phyloP scores from a whole-genome alignment of 2,113 vertebrate genomes.

The Acrocephalus arundinaceus region DNA sequence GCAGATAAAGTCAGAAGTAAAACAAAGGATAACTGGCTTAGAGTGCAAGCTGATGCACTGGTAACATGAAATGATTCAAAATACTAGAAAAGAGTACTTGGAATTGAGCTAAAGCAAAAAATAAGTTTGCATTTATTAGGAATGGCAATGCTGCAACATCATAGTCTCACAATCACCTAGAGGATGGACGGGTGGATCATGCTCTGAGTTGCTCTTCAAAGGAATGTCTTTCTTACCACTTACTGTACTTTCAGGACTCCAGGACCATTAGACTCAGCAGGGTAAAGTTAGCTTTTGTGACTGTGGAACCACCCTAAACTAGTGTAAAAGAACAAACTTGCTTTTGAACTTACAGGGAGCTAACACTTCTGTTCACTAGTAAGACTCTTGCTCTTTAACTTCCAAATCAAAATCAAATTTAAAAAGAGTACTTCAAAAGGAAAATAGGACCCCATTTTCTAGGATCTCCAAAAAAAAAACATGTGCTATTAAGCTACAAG shows the following conservation, averaged over 20 bases:
- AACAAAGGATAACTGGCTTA: background rate
- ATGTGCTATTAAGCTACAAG: rapidly evolving
- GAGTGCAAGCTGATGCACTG: background rate
- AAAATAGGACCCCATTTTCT: background rate
- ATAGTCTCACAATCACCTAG: rapidly evolving
- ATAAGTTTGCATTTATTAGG: background rate
- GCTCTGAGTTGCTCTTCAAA: background rate
- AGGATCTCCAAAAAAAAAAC: background rate
- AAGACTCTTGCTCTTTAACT: background rate
- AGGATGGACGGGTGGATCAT: background rate
- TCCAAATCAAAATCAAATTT: background rate
- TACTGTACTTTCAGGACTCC: background rate
- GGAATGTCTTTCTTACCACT: background rate
- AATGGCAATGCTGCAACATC: background rate
- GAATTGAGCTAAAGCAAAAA: background rate
- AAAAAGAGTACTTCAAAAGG: background rate
- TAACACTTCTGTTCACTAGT: background rate
- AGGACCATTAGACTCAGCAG: background rate
- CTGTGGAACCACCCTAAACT: background rate
- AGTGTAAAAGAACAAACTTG: background rate
- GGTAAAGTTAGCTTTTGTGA: background rate
- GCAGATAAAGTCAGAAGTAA: background rate
- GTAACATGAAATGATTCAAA: background rate
- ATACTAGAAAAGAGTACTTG: background rate
- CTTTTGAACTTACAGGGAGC: background rate